Conservation (phyloP, 2,797 vertebrate genomes). For the Sebastes trivittatus region DNA sequence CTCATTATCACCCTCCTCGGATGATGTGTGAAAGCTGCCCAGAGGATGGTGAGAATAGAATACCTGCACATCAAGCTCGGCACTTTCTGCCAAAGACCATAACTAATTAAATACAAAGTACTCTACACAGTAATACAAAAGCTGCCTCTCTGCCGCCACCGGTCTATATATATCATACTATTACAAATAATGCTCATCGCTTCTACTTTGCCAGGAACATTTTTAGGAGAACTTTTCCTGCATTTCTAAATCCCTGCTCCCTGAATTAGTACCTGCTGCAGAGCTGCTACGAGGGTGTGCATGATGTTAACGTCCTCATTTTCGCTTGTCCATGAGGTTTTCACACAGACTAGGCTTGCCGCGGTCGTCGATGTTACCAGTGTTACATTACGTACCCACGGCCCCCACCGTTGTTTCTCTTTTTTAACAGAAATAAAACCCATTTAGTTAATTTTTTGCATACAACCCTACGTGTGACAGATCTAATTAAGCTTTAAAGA, state of each 20-base stretch:
- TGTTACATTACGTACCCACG: too few relatives aligned
- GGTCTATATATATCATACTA: neutral
- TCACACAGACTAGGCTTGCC: neutral
- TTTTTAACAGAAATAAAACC: too few relatives aligned
- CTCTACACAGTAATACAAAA: neutral
- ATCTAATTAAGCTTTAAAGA: too few relatives aligned
- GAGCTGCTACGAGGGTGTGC: neutral
- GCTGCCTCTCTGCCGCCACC: neutral
- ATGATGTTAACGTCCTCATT: neutral
- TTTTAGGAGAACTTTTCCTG: neutral
- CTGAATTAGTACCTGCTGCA: neutral
- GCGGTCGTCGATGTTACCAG: too few relatives aligned
- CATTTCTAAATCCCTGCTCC: neutral
- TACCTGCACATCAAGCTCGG: neutral
- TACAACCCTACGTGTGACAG: too few relatives aligned
- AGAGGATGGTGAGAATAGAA: constrained; percentile 10
- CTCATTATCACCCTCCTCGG: constrained; percentile 33
- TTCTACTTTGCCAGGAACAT: neutral
- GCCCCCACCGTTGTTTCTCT: too few relatives aligned
- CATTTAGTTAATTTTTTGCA: too few relatives aligned
- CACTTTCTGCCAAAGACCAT: neutral
- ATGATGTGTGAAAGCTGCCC: constrained; percentile 24
- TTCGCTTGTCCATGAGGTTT: neutral
- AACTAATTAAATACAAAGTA: constrained; percentile 10
- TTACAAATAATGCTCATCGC: neutral